Percentiles rank a stretch among this genome's conserved stretches.
These are phyloP conservation scores for Armadillidium nasatum DNA, from an alignment of 1,140 invertebrate genomes.

Conservation along the genomic window DNA sequence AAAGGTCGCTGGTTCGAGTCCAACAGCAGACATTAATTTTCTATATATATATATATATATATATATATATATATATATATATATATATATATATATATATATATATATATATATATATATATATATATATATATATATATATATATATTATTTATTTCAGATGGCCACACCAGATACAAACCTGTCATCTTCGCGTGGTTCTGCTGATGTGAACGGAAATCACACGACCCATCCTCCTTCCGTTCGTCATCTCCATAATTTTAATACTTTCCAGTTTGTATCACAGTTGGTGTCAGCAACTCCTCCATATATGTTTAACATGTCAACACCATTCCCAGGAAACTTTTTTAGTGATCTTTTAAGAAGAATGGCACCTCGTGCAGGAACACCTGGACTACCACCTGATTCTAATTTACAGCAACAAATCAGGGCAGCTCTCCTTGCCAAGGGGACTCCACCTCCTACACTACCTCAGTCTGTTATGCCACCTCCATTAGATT, in stretches of 20 bases:
- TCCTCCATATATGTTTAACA: conserved; percentile 44
- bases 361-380: conserved; percentile 39
- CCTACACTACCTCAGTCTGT: conserved; percentile 37
- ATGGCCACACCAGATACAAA: conserved; percentile 43
- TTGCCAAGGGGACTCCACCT: conserved; percentile 39
- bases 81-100: not conserved
- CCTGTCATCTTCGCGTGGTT: conserved; percentile 29
- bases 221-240: conserved; percentile 18
- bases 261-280: conserved; percentile 44
- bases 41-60: not conserved
- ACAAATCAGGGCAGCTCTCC: conserved; percentile 41
- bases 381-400: conserved; percentile 38
- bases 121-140: not conserved
- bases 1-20: too few relatives aligned
- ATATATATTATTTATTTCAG: conserved; percentile 21
- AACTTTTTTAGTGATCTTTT: conserved; percentile 44
- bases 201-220: conserved; percentile 24
- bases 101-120: not conserved
- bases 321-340: conserved; percentile 41
- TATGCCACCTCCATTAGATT: conserved; percentile 40
- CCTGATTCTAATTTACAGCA: conserved; percentile 40
- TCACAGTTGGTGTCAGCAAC: conserved; percentile 43
- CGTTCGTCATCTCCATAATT: conserved; percentile 41
- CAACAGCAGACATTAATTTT: too few relatives aligned
- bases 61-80: conserved; percentile 15